A percentile compares a stretch with the other conserved stretches of the same genome.
phyloP scores from a whole-genome alignment of 2,113 vertebrate genomes.

The Lepus americanus region DNA sequence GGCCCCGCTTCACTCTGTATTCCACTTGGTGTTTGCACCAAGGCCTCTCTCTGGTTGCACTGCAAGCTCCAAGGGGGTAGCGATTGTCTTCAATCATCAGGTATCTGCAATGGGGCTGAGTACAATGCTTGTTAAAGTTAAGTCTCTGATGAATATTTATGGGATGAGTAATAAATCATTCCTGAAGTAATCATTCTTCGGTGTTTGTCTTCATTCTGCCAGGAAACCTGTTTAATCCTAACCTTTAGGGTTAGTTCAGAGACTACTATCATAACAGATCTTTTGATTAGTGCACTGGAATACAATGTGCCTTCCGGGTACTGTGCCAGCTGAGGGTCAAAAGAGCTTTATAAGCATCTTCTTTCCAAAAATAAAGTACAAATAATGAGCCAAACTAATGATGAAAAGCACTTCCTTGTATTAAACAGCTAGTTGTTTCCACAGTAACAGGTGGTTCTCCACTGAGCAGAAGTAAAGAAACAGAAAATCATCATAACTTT shows the following conservation, averaged over 20 bases:
- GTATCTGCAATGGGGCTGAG: accelerated
- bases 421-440: neutral
- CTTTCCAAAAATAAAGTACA: slow-evolving; percentile 37
- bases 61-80: neutral
- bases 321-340: neutral
- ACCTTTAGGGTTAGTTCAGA: neutral
- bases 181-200: neutral
- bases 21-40: too few relatives aligned
- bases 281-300: neutral
- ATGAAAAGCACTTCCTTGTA: neutral
- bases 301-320: neutral
- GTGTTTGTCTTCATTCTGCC: neutral
- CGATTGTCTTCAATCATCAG: neutral
- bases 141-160: neutral
- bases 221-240: neutral
- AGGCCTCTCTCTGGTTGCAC: neutral
- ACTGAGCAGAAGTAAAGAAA: neutral
- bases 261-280: neutral
- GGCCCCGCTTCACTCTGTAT: neutral
- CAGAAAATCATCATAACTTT: neutral
- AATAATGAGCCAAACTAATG: neutral
- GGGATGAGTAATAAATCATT: neutral
- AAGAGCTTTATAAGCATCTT: neutral
- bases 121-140: neutral
- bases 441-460: neutral